phyloP scores from a whole-genome alignment of 2,797 vertebrate species.

The Eleutherodactylus coqui region DNA sequence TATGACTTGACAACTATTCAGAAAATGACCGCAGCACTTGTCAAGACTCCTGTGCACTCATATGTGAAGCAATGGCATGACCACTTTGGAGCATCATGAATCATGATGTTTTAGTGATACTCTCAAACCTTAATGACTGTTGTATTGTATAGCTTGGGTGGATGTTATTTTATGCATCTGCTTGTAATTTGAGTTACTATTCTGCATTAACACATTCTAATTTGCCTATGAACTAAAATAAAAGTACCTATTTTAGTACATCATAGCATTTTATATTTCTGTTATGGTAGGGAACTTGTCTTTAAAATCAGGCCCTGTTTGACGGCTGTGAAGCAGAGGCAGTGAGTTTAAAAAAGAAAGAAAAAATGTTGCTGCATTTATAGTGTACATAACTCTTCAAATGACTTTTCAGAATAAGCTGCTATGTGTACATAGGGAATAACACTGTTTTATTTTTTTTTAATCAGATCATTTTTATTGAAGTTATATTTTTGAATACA shows the following conservation, averaged over 20 bases:
- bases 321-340: too few relatives aligned
- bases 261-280: background rate
- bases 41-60: constrained; percentile 12
- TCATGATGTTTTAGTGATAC: background rate
- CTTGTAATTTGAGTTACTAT: background rate
- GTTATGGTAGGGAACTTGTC: background rate
- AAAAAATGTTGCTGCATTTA: too few relatives aligned
- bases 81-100: background rate
- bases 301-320: background rate
- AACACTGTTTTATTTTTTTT: too few relatives aligned
- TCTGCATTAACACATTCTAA: background rate
- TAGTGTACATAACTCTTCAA: too few relatives aligned
- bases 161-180: background rate
- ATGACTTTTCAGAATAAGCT: too few relatives aligned
- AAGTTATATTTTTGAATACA: too few relatives aligned
- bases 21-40: constrained; percentile 26
- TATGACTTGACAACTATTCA: constrained; percentile 36
- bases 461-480: too few relatives aligned
- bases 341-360: too few relatives aligned
- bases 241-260: background rate
- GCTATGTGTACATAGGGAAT: too few relatives aligned
- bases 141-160: background rate
- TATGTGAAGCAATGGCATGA: constrained; percentile 1
- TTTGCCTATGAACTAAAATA: background rate
- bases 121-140: background rate